Evolutionary conservation across 2,113 vertebrate genomes (phyloP).

Genomic region (Arvicanthis niloticus): DNA sequence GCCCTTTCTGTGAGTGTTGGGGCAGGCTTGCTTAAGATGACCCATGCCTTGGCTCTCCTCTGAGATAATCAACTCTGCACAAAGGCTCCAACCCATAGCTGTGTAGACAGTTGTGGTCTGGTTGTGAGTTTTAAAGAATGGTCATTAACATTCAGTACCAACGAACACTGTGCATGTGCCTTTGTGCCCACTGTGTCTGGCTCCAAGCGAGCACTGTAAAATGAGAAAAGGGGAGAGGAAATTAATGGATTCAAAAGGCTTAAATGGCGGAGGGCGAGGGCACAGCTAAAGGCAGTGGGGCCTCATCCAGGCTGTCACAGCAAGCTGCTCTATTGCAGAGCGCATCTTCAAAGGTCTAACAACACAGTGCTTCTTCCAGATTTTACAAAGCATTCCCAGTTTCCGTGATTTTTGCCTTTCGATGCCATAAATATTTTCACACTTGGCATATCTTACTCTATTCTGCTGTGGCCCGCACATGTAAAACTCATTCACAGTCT

Average conservation of each 20-base stretch:
- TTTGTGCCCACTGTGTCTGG: not conserved
- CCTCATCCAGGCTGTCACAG: not conserved
- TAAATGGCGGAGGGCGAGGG: not conserved
- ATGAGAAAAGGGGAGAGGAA: not conserved
- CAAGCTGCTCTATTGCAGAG: not conserved
- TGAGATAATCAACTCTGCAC: not conserved
- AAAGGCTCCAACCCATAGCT: not conserved
- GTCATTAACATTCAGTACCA: not conserved
- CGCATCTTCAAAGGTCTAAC: not conserved
- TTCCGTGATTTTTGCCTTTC: conserved; percentile 33
- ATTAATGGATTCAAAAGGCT: not conserved
- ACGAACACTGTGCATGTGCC: not conserved
- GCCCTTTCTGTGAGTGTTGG: not conserved
- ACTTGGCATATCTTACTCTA: not conserved
- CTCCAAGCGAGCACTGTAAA: not conserved
- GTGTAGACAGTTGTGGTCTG: not conserved
- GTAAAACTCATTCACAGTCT: conserved; percentile 1
- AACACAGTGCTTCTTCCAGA: not conserved
- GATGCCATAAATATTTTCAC: conserved; percentile 2
- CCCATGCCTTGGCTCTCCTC: not conserved
- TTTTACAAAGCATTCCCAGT: conserved; percentile 37
- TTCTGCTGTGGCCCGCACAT: not conserved
- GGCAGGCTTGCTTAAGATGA: not conserved
- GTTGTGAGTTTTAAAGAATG: not conserved
- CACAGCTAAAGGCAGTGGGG: not conserved